These are phyloP conservation scores for Athalia circularis DNA, from an alignment of 2,888 invertebrate genomes.

Conservation along the genomic window DNA sequence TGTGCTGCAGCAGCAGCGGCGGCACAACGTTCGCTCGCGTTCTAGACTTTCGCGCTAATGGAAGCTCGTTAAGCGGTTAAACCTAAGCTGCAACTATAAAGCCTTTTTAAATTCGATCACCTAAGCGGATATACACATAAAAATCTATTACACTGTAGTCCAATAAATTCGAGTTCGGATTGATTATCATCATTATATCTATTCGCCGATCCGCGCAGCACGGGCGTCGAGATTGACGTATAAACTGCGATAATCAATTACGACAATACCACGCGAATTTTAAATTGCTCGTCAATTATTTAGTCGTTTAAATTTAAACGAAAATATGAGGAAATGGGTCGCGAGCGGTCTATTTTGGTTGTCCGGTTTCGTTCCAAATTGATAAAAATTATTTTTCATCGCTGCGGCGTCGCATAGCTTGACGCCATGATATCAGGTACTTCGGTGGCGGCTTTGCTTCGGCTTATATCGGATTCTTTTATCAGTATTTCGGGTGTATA, in stretches of 20 bases:
- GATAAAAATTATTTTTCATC: neutral
- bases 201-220: too few relatives aligned
- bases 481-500: too few relatives aligned
- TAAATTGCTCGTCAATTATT: conserved; percentile 2
- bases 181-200: too few relatives aligned
- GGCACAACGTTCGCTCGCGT: neutral
- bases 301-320: conserved; percentile 19
- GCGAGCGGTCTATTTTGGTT: neutral
- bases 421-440: too few relatives aligned
- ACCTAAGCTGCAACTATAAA: neutral
- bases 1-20: neutral
- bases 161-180: too few relatives aligned
- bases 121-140: neutral
- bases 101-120: conserved; percentile 2
- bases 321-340: neutral
- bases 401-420: too few relatives aligned
- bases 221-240: neutral
- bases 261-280: neutral
- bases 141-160: too few relatives aligned
- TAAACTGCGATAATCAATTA: neutral
- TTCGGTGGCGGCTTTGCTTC: neutral
- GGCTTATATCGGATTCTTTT: neutral
- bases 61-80: conserved; percentile 19
- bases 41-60: conserved; percentile 21
- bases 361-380: neutral